Base-by-base conservation (phyloP, 2,113 vertebrate species). In the Lepisosteus oculatus region DNA sequence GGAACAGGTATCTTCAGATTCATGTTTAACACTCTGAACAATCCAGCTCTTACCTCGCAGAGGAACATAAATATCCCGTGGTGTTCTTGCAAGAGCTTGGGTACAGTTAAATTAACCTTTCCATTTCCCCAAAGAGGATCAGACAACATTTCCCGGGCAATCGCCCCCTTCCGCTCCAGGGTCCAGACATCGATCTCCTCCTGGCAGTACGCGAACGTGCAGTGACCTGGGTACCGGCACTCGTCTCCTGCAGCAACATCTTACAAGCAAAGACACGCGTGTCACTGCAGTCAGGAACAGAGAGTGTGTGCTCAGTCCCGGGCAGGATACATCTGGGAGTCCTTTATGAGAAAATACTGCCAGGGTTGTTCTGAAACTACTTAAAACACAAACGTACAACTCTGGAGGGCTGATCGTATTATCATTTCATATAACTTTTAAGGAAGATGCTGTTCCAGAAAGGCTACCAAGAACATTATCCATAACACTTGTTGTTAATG, bases 181-280 rank as follows among this genome's bases (percentile, higher is more conserved):
- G 95, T 95, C 97, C 97, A 99, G 71, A 99, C 91, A 0, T 99
- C 97, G 13, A 99, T 98, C 89, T 99, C 97, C 78, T 99, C 97
- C 73, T 99, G 96, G 85, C 95, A 98, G 61, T 99, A 99, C 0
- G 97, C 97, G 82, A 99, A 99, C 0, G 97, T 98, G 83, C 97
- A 99, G 14, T 98, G 94, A 17, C 96, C 96, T 4, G 94, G 94
- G 13, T 98, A 99, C 15, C 93, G 81, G 79, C 97, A 99, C 0
- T 95, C 96, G 61, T 94, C 93, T 59, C 96, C 96, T 11, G 92
- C 93, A 70, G 95, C 93, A 72, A 99, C 95, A 87, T 99, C 97
- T 93, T 82, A 12, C 80, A 78, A 71, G 54, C 45, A 47, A 15
- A 42, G 8, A 61, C 13, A 61, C 47, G 6, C 7, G 17, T 6